These are phyloP conservation scores for Lordiphosa stackelbergi DNA, from an alignment of 1,140 invertebrate genomes.

Conservation along the genomic window DNA sequence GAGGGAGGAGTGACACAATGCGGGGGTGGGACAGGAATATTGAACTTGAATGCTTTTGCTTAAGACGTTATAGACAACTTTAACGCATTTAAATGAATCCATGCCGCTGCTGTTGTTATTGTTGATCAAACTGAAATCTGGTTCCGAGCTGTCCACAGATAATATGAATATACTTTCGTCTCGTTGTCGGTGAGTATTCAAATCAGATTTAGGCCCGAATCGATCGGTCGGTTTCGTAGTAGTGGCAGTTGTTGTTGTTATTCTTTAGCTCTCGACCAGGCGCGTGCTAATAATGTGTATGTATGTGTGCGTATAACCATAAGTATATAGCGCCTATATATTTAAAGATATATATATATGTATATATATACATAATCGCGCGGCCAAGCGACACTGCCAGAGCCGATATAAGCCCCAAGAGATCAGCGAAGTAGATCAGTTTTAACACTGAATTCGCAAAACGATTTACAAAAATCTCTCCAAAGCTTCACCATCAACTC, in stretches of 20 bases:
- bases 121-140: conserved; percentile 59
- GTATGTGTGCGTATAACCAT: conserved; percentile 2
- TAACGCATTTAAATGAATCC: conserved; percentile 38
- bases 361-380: conserved; percentile 9
- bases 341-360: conserved; percentile 1
- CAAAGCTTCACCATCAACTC: background rate
- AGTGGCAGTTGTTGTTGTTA: conserved; percentile 37
- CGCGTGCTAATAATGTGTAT: conserved; percentile 32
- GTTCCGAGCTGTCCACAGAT: conserved; percentile 33
- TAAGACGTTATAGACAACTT: conserved; percentile 46
- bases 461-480: conserved; percentile 1
- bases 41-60: conserved; percentile 18
- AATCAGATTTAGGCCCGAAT: conserved; percentile 28
- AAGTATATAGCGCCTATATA: conserved; percentile 17
- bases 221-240: background rate
- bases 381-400: conserved; percentile 38
- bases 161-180: conserved; percentile 40
- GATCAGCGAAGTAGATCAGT: conserved; percentile 68
- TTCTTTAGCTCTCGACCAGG: conserved; percentile 32
- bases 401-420: conserved; percentile 68
- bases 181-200: conserved; percentile 36
- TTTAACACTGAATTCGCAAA: conserved; percentile 62
- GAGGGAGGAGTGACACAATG: too few relatives aligned
- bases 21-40: background rate
- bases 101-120: conserved; percentile 42